Evolutionary conservation across 2,888 invertebrate species (phyloP).

Genomic region (Idaea straminata): DNA sequence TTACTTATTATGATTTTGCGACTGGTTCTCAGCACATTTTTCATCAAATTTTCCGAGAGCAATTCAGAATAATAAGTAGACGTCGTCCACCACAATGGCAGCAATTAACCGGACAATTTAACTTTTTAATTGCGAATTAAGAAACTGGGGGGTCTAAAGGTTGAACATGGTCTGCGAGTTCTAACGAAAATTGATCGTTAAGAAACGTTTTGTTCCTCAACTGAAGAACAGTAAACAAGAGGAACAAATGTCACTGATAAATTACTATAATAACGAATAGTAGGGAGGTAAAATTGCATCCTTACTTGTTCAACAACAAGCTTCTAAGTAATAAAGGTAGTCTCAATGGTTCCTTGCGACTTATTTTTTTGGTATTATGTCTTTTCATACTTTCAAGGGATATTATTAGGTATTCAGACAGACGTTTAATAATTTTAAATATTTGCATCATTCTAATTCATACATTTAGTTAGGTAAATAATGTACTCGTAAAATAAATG

Average conservation of each 20-base stretch:
- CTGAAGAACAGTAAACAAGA: conserved; percentile 2
- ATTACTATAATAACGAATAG: neutral
- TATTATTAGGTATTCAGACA: no score
- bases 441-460: neutral
- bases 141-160: conserved; percentile 66
- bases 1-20: conserved; percentile 71
- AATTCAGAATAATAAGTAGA: conserved; percentile 66
- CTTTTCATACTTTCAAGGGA: no score
- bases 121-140: conserved; percentile 76
- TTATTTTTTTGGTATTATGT: no score
- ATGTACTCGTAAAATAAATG: conserved; percentile 14
- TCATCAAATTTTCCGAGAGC: conserved; percentile 59
- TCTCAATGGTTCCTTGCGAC: no score
- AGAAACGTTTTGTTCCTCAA: conserved; percentile 17
- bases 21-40: conserved; percentile 61
- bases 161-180: conserved; percentile 50
- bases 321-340: neutral
- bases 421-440: neutral
- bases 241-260: conserved; percentile 1
- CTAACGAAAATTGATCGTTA: conserved; percentile 45
- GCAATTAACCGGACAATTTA: conserved; percentile 76
- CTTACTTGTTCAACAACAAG: neutral
- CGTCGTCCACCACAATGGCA: conserved; percentile 68
- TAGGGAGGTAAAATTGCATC: neutral
- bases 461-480: neutral